Percentiles rank a stretch among this genome's conserved stretches.
phyloP scores from a whole-genome alignment of 1,140 invertebrate genomes.

The Armadillidium nasatum region DNA sequence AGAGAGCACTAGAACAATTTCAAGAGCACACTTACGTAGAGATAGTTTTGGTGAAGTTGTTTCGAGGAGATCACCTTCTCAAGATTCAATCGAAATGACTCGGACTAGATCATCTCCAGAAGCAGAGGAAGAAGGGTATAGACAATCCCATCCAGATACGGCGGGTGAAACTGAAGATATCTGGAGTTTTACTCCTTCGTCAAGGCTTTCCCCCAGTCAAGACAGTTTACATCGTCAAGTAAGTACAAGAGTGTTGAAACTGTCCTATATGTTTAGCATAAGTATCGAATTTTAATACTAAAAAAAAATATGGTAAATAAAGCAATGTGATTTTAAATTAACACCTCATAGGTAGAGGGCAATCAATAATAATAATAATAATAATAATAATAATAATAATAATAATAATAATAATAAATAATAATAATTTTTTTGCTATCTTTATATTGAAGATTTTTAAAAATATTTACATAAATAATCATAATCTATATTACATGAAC shows the following conservation, averaged over 20 bases:
- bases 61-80: constrained; percentile 36
- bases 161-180: constrained; percentile 29
- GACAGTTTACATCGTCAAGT: constrained; percentile 42
- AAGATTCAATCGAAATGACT: constrained; percentile 37
- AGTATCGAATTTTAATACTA: too few relatives aligned
- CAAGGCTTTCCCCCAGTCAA: constrained; percentile 32
- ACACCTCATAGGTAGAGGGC: too few relatives aligned
- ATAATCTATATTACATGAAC: too few relatives aligned
- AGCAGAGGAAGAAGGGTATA: not conserved
- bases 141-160: not conserved
- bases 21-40: constrained; percentile 33
- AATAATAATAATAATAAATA: too few relatives aligned
- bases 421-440: too few relatives aligned
- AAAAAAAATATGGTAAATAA: too few relatives aligned
- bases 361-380: too few relatives aligned
- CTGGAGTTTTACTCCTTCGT: constrained; percentile 32
- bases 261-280: not conserved
- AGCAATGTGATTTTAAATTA: too few relatives aligned
- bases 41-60: constrained; percentile 44
- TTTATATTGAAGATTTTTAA: too few relatives aligned
- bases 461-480: too few relatives aligned
- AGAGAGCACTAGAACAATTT: constrained; percentile 37
- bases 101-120: not conserved
- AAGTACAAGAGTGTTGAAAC: not conserved
- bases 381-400: too few relatives aligned